These are phyloP conservation scores for Anhinga rufa DNA, from an alignment of 2,113 vertebrate genomes.

Conservation along the genomic window DNA sequence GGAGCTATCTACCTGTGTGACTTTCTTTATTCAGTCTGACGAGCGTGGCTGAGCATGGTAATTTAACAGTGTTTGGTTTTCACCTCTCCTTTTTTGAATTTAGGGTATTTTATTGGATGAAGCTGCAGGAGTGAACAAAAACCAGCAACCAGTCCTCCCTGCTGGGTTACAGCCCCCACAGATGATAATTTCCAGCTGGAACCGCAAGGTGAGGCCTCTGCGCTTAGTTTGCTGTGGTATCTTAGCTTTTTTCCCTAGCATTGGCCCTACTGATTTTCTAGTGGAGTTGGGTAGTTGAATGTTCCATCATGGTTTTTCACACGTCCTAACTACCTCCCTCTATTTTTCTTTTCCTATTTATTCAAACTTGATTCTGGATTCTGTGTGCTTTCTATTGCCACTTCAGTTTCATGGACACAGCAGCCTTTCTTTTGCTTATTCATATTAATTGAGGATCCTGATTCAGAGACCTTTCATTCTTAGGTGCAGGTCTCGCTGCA, in stretches of 20 bases:
- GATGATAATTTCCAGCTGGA: slow-evolving; percentile 95
- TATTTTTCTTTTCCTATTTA: neutral
- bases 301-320: neutral
- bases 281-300: neutral
- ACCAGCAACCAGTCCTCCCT: slow-evolving; percentile 90
- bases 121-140: slow-evolving; percentile 87
- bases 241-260: neutral
- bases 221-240: neutral
- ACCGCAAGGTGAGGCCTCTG: slow-evolving; percentile 83
- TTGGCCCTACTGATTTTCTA: neutral
- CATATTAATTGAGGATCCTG: neutral
- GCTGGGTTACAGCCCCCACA: slow-evolving; percentile 87
- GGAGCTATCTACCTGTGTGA: neutral
- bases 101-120: slow-evolving; percentile 94
- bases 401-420: neutral
- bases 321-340: neutral
- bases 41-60: neutral
- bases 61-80: neutral
- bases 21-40: neutral
- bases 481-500: neutral
- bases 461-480: neutral
- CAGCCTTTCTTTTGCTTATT: neutral
- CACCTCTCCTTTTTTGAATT: neutral
- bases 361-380: neutral
- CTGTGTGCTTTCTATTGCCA: neutral